Base-by-base conservation (phyloP, 2,113 vertebrate species). In the Cottus gobio region DNA sequence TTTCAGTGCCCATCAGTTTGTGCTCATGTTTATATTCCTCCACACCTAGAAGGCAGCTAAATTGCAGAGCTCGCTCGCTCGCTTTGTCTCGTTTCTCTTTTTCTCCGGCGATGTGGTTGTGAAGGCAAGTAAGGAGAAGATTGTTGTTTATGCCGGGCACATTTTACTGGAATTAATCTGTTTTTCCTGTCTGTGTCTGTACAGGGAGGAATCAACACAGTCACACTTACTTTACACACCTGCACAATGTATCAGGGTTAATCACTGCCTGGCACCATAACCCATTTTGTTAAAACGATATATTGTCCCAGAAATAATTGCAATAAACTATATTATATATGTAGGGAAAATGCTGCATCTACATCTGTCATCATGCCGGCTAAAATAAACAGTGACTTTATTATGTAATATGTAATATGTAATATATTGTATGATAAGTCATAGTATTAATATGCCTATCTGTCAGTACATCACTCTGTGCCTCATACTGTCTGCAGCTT, bases 91-190 rank as follows among this genome's bases (percentile, higher is more conserved):
- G 4, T 37, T 56, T 34, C 34, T 34, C 34, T 34, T 34, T 34
- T 62, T 62, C 62, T 61, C 20, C 37, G 36, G 37, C 61, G 39
- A 28, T 62, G 58, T 60, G 30, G 52, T 61, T 28, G 37, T 44
- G 34, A 50, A 9, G 34, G 66, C 22, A 31, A 64, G 26, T 54
- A 3, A 28, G 13, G n/a, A 60, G 62, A 28, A 68, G 30, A 69
- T 60, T 58, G 12, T 20, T 75, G 57, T 87, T 83, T 79, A 69
- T 64, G 28, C 56, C n/a, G 37, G 78, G 48, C 68, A 65, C 50
- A 61, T 77, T 75, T 56, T 10, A 64, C 56, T 57, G 50, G 34
- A 34, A 52, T 7, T 77, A 28, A 75, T 63, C 36, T 22, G 30
- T 69, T 26, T n/a, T 30, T 61, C 30, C n/a, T 13, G 34, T 82